Evolutionary conservation across 1,140 invertebrate species (phyloP).

Genomic region (Drosophila carrolli): DNA sequence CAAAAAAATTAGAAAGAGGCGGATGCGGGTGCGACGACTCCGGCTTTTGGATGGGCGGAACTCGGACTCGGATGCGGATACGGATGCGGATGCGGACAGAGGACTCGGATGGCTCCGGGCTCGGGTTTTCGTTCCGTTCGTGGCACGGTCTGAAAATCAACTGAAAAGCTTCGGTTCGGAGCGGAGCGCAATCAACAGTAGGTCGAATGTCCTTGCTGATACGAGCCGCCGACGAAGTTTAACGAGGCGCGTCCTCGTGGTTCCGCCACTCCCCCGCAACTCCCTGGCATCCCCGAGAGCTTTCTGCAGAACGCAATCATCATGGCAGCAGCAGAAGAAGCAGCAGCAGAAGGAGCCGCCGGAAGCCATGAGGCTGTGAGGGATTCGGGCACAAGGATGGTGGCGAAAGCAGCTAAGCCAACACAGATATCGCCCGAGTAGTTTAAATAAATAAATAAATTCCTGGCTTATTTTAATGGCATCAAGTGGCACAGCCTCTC

Average conservation of each 20-base stretch:
- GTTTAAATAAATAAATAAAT: conserved; percentile 73
- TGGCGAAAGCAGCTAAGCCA: conserved; percentile 39
- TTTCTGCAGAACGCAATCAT: conserved; percentile 51
- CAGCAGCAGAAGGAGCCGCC: conserved; percentile 10
- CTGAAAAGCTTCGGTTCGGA: conserved; percentile 69
- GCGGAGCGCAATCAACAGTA: conserved; percentile 74
- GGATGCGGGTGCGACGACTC: conserved; percentile 11
- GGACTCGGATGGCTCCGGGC: conserved; percentile 17
- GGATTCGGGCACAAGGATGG: neutral
- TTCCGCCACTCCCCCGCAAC: neutral
- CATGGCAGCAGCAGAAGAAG: conserved; percentile 9
- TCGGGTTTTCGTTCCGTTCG: conserved; percentile 61
- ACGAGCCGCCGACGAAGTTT: conserved; percentile 55
- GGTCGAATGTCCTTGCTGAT: conserved; percentile 82
- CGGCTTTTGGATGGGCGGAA: conserved; percentile 6
- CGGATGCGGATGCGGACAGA: conserved; percentile 2
- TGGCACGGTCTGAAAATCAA: conserved; percentile 81
- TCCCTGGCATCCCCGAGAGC: conserved; percentile 22
- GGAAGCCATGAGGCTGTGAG: conserved; percentile 1
- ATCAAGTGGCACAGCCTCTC: conserved; percentile 23
- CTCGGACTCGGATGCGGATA: neutral
- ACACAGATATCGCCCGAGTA: conserved; percentile 60
- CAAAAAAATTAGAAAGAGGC: neutral
- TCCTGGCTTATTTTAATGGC: conserved; percentile 45
- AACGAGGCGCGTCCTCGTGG: conserved; percentile 23